Conservation (phyloP, 2,797 vertebrate genomes). For the Zalophus californianus region DNA sequence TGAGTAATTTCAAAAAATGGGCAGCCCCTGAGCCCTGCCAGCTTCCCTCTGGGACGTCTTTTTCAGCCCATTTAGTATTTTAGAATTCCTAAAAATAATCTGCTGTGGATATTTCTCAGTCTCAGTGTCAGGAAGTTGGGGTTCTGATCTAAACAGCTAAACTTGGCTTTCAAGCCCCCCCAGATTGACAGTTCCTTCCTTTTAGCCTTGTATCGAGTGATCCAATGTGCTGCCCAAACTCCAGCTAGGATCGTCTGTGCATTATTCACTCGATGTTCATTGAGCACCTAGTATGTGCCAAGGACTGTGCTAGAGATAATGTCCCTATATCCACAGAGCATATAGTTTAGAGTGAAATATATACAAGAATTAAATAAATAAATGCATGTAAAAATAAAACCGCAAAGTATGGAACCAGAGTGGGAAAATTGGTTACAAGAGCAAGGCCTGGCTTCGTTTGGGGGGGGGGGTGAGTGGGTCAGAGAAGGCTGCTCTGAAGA, state of each 20-base stretch:
- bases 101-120: not conserved
- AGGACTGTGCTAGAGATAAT: not conserved
- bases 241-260: not conserved
- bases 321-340: not conserved
- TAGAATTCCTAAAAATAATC: not conserved
- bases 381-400: not conserved
- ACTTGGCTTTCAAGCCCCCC: not conserved
- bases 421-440: not conserved
- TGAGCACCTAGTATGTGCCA: not conserved
- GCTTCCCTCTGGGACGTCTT: slow-evolving; percentile 13
- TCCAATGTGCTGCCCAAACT: not conserved
- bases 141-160: not conserved
- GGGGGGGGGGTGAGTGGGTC: not conserved
- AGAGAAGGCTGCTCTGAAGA: not conserved
- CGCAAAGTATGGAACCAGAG: not conserved
- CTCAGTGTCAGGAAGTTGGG: not conserved
- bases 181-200: not conserved
- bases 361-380: not conserved
- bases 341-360: not conserved
- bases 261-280: not conserved
- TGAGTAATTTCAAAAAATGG: not conserved
- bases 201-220: not conserved
- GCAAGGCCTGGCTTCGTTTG: not conserved
- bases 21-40: slow-evolving; percentile 29
- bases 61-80: not conserved